Evolutionary conservation across 2,888 invertebrate genomes (phyloP), one percentile per base, ranked within the genome.

Genomic region (Abrostola triplasia): DNA sequence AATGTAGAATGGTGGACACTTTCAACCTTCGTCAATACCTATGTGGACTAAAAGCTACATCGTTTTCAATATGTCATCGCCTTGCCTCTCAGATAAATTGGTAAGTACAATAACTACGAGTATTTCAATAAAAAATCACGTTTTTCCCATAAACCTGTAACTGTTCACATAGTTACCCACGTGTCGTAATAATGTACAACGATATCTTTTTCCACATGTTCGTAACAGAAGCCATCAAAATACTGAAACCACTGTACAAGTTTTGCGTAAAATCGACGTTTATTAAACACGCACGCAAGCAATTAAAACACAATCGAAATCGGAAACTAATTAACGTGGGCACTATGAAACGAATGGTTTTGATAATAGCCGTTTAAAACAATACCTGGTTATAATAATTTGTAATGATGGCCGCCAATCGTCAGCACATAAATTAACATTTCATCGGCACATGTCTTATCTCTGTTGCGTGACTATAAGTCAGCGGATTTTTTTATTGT

Each of bases 251-350:
- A 65, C 63, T 62, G 51, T 66, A 63, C 66, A 65, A 67, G 65
- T 73, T 80, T 77, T 76, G 80, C 78, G 80, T 80, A 79, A 83
- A 83, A 83, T 82, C 83, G 72, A 78, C 79, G 73, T 81, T 82
- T 78, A 81, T 82, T 81, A 67, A 79, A 82, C 82, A 82, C 77
- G 77, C 76, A 80, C 73, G 64, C 57, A 55, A 76, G 75, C 84
- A 85, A 83, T 85, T 83, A 82, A 80, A 84, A 73, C 69, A 77
- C 78, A 76, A 82, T 79, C 77, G 79, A 80, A 84, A 84, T 84
- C 79, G 81, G 80, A 83, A 81, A 82, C 68, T 76, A 76, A 84
- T 85, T 84, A 82, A 80, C 67, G 65, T 69, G 58, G 53, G 66
- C 69, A 76, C 60, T 69, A 59, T 65, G 72, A 63, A 80, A 67